phyloP scores from a whole-genome alignment of 2,797 vertebrate species.

The Acanthornis magna region DNA sequence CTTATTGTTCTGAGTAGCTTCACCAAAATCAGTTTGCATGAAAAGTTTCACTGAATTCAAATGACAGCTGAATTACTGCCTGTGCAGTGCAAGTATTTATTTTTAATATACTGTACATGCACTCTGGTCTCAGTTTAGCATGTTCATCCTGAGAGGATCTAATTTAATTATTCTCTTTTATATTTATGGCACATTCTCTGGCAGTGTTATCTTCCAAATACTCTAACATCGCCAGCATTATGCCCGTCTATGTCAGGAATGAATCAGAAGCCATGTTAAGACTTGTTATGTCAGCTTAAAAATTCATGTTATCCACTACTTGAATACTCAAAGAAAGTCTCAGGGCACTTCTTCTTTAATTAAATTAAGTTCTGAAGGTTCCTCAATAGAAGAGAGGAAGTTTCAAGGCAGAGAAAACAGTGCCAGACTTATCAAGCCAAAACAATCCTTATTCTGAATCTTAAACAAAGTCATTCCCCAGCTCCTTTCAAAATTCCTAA shows the following conservation, averaged over 20 bases:
- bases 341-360: background rate
- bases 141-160: conserved; percentile 38
- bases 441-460: background rate
- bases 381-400: background rate
- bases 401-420: background rate
- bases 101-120: conserved; percentile 26
- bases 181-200: conserved; percentile 38
- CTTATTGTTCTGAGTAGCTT: background rate
- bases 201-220: conserved; percentile 28
- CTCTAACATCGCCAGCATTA: background rate
- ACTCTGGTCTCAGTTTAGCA: conserved; percentile 12
- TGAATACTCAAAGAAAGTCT: conserved; percentile 14
- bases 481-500: background rate
- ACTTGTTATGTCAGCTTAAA: conserved; percentile 41
- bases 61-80: conserved; percentile 9
- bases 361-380: conserved; percentile 8
- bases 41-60: background rate
- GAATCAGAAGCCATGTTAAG: conserved; percentile 36
- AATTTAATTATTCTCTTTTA: conserved; percentile 56
- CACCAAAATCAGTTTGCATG: background rate
- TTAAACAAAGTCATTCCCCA: background rate
- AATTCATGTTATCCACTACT: conserved; percentile 3
- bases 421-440: background rate
- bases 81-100: conserved; percentile 8
- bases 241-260: background rate